Evolutionary conservation across 2,113 vertebrate species (phyloP), one percentile per base, ranked within the genome.

Genomic region (Scartelaos histophorus): DNA sequence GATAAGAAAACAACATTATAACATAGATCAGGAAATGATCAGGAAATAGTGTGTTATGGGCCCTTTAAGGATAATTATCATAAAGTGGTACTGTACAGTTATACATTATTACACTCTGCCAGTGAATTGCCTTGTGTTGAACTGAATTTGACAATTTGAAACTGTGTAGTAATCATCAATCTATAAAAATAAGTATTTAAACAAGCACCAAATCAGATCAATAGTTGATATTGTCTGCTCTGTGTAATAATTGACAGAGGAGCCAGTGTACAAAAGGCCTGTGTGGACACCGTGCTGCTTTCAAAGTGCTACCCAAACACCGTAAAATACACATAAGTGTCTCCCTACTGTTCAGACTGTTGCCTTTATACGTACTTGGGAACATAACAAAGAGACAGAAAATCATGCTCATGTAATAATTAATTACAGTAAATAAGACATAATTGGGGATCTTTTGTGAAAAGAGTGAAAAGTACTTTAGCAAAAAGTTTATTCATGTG

Each of bases 301-400:
- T 38, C 56, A 73, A 56, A 76, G 69, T 76, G 77, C 60, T 82
- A 64, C 70, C 75, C 78, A 84, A 79, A 81, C 71, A 79, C 72
- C 68, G 70, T 66, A 68, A 76, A 71, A 78, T 12, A 49, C 67
- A 60, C 73, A 81, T 87, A 74, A 89, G 76, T 53, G 68, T 76
- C 64, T 85, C 87, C 89, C 87, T 83, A 82, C 76, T 81, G 10
- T 10, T 43, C 29, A 29, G 29, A 29, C n/a, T n/a, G n/a, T n/a
- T n/a, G n/a, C n/a, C n/a, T n/a, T n/a, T n/a, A n/a, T n/a, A n/a
- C n/a, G n/a, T n/a, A n/a, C n/a, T n/a, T n/a, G n/a, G n/a, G n/a
- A n/a, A n/a, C n/a, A n/a, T n/a, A n/a, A n/a, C n/a, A n/a, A n/a
- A n/a, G n/a, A 75, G 60, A 56, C 83, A 66, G 72, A 65, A 13